Base-by-base conservation (phyloP, 2,797 vertebrate genomes). In the Luscinia luscinia region DNA sequence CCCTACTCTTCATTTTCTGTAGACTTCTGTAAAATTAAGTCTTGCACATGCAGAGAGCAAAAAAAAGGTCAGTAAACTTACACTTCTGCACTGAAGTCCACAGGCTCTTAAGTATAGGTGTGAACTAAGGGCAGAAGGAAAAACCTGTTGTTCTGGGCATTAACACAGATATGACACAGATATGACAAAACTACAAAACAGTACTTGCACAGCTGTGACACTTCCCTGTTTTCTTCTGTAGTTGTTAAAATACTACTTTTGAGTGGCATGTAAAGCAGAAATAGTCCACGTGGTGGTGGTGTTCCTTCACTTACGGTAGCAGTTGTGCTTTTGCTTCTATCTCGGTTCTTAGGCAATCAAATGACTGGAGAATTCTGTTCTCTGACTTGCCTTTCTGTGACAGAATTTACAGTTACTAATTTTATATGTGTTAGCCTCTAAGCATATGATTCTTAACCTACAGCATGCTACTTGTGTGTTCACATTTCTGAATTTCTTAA, bases 271-370 rank as follows among this genome's bases (percentile, higher is more conserved):
- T 49, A 57, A 70, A 36, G 46, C 9, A 54, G 17, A 12, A 52
- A 5, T 13, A 52, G 58, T 43, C 96, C 96, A 95, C 93, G 2
- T 11, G 96, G 90, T 93, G 96, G 97, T 75, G 85, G 67, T 96
- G 68, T 93, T 92, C 58, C 89, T 55, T 78, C 89, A 46, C 74
- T 46, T 63, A 54, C 18, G 5, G 51, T 14, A 3, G 45, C 36
- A 26, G 9, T 13, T 22, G 5, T 22, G 12, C 38, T 30, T 30
- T 26, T 32, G 30, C 14, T 34, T 66, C 36, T 15, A 9, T 32
- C 34, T 23, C 2, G 1, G 36, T 67, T 70, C 32, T 64, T 27
- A 7, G 0, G 0, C 54, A 59, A 6, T 10, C 5, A 2, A 41
- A 20, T 40, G 72, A 28, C 38, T 11, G 52, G 22, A 4, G 5